Base-by-base conservation (phyloP, 2,797 vertebrate genomes). In the Podarcis lilfordi region DNA sequence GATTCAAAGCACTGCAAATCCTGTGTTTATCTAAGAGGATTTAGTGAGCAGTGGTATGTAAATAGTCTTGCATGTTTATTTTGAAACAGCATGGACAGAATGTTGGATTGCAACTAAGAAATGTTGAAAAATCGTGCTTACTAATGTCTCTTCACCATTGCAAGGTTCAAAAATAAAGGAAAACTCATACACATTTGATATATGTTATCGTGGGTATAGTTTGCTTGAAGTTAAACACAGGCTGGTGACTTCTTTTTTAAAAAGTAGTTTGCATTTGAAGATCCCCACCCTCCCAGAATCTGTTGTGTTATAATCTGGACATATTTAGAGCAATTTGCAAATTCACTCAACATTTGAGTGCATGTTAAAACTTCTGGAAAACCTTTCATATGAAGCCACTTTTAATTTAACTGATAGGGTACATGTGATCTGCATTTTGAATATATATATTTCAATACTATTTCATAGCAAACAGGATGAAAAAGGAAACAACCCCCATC, bases 141-240 rank as follows among this genome's bases (percentile, higher is more conserved):
- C 66, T 79, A 78, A 8, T 71, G 7, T 50, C 29, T 55, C 40
- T 86, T 87, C 79, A 87, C 86, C 86, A 87, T 87, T 87, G 86
- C 79, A 72, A 75, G 71, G 80, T 82, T 40, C 79, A 87, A 87
- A 82, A 82, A 45, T 75, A 75, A 61, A 66, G 66, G n/a, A 32
- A 25, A 13, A 59, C 19, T 50, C 50, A 50, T 50, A 13, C 50
- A 11, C 45, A 11, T 32, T 35, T 74, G 43, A 84, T 75, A 68
- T 27, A 17, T 37, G 32, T 35, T 9, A 50, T 17, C 2, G 25
- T 4, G 11, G 1, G 29, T 85, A 59, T 23, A 74, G 13, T 21
- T 40, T 37, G 35, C 11, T 84, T 84, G 32, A 76, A 64, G 27
- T 64, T 15, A 64, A 61, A 21, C 59, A 75, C 32, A 27, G 61